A percentile compares a stretch with the other conserved stretches of the same genome.
These are phyloP conservation scores for Apistogramma diplotaenia DNA, from an alignment of 2,113 vertebrate species.

Conservation along the genomic window DNA sequence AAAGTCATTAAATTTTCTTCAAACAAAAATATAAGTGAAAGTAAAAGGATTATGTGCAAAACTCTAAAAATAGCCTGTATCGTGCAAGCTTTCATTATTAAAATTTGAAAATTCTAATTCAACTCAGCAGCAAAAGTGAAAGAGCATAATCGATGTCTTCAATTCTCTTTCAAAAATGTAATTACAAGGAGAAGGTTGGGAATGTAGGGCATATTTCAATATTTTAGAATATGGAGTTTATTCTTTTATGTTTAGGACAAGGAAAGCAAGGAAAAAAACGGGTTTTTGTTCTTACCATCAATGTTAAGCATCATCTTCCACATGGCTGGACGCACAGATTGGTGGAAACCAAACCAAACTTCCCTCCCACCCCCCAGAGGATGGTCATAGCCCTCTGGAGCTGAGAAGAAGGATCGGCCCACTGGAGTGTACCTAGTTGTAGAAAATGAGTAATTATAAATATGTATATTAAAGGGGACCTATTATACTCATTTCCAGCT, in stretches of 20 bases:
- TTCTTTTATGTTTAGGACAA: background rate
- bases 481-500: background rate
- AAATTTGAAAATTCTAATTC: conserved; percentile 16
- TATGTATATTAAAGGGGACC: background rate
- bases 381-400: conserved; percentile 97
- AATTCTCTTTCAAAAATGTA: background rate
- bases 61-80: background rate
- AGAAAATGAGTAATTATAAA: background rate
- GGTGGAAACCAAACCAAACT: conserved; percentile 99
- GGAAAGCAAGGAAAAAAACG: background rate
- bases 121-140: background rate
- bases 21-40: conserved; percentile 6
- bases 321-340: conserved; percentile 98
- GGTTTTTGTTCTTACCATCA: conserved; percentile 82
- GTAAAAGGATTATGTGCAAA: background rate
- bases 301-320: conserved; percentile 99
- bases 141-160: background rate
- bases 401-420: conserved; percentile 98
- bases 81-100: conserved; percentile 36
- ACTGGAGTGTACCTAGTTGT: conserved; percentile 93
- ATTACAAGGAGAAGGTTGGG: background rate
- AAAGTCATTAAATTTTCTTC: background rate
- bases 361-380: conserved; percentile 95
- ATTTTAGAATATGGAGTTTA: background rate
- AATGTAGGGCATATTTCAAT: background rate